Evolutionary conservation across 2,888 invertebrate genomes (phyloP), one percentile per base, ranked within the genome.

Genomic region (Campaea margaritaria): DNA sequence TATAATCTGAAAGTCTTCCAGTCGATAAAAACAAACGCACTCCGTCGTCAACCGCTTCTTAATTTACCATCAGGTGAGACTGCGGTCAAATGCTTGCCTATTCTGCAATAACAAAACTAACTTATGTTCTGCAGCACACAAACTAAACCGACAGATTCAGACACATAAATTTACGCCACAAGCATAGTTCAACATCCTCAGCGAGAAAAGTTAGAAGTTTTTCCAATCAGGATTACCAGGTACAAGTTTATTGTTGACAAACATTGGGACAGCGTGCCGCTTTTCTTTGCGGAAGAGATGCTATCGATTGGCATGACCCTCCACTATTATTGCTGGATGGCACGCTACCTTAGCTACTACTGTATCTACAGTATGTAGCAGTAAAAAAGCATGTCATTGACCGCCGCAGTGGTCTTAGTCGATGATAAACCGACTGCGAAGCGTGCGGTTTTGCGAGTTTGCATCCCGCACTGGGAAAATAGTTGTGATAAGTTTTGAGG

Each of bases 241-340:
- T 55, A 42, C 75, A 74, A 54, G 71, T 79, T 78, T 80, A n/a
- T 73, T 79, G 82, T 83, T 80, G 70, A 82, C 81, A 82, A 83
- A 83, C 76, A 82, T 67, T 70, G 59, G 73, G 72, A 69, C 75
- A 72, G 73, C 69, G 69, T 72, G 70, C 74, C 65, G 69, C 69
- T 72, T 82, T 82, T 78, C 78, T 78, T 69, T 73, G 64, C 78
- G 82, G 83, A 82, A 83, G 74, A 81, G 83, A 86, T 86, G 73
- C 64, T 75, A 63, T 73, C 71, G 83, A 86, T 85, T 86, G 80
- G 78, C 74, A 70, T 65, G 73, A 72, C 77, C 76, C 75, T 69
- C 68, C 64, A 64, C 72, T 81, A 67, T 73, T 82, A 87, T 83
- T 82, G 79, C 79, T 67, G 51, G 50, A 53, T 61, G 67, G 62